phyloP scores from a whole-genome alignment of 2,888 invertebrate species.

The Pyrochroa serraticornis region DNA sequence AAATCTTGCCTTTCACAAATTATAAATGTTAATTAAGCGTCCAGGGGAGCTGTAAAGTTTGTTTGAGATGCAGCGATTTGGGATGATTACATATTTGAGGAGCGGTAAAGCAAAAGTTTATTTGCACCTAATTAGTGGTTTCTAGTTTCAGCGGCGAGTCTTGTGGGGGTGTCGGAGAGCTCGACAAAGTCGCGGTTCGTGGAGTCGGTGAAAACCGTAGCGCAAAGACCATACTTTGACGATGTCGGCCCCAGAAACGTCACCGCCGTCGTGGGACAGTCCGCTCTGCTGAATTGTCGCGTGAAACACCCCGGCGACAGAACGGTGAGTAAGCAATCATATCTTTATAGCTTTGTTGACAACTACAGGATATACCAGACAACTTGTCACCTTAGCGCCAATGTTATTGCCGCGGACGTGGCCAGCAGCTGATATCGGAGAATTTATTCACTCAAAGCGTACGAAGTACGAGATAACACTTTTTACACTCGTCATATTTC shows the following conservation, averaged over 20 bases:
- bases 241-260: constrained; percentile 83
- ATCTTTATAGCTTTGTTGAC: constrained; percentile 34
- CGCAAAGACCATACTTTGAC: constrained; percentile 80
- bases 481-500: neutral
- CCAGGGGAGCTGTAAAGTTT: neutral
- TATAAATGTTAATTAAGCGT: neutral
- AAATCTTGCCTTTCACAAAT: no score
- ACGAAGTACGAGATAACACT: neutral
- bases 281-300: constrained; percentile 78
- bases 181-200: constrained; percentile 36
- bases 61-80: no score
- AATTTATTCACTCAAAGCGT: neutral
- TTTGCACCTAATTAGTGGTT: constrained; percentile 25
- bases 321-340: constrained; percentile 68
- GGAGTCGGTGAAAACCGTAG: constrained; percentile 31
- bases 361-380: constrained; percentile 1
- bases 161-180: constrained; percentile 27
- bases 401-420: no score
- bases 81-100: constrained; percentile 5
- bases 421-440: no score
- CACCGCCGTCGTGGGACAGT: constrained; percentile 83
- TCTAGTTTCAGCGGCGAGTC: constrained; percentile 26
- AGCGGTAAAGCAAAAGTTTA: constrained; percentile 1
- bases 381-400: constrained; percentile 7
- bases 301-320: constrained; percentile 87